phyloP scores from a whole-genome alignment of 2,797 vertebrate genomes.

The Sebastes vulpes region DNA sequence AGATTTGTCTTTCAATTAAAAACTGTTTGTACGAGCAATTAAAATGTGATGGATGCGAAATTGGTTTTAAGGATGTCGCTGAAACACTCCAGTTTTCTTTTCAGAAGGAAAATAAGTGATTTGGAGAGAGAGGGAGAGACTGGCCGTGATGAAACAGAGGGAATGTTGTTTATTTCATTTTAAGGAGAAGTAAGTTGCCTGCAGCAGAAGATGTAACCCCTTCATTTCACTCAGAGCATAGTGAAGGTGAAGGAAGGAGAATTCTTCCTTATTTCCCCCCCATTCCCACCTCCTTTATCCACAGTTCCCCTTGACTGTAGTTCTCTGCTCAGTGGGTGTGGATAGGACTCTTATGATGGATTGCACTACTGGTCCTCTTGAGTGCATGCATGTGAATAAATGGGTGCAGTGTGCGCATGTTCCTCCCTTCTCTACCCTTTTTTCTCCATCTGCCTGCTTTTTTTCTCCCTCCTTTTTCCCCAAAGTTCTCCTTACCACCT shows the following conservation, averaged over 20 bases:
- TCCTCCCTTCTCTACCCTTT: constrained; percentile 18
- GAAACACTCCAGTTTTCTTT: constrained; percentile 5
- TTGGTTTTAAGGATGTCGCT: constrained; percentile 18
- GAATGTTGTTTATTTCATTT: constrained; percentile 18
- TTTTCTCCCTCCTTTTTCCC: background rate
- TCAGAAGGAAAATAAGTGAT: constrained; percentile 11
- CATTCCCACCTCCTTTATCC: constrained; percentile 18
- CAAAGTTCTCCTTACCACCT: constrained; percentile 13
- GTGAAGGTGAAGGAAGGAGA: constrained; percentile 44
- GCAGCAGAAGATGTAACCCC: constrained; percentile 10
- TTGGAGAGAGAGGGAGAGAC: background rate
- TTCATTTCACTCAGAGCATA: constrained; percentile 22
- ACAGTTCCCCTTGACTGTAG: constrained; percentile 16
- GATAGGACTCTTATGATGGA: constrained; percentile 71
- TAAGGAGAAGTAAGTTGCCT: background rate
- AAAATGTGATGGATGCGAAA: constrained; percentile 14
- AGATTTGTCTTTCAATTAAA: constrained; percentile 48
- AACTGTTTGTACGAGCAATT: constrained; percentile 34
- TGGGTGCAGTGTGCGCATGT: constrained; percentile 50
- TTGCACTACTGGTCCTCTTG: constrained; percentile 52
- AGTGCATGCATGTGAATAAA: constrained; percentile 72
- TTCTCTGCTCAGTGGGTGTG: constrained; percentile 60
- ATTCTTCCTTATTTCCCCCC: background rate
- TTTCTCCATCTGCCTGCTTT: constrained; percentile 16
- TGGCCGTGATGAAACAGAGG: background rate